Base-by-base conservation (phyloP, 2,113 vertebrate genomes). In the Speoplatyrhinus poulsoni region DNA sequence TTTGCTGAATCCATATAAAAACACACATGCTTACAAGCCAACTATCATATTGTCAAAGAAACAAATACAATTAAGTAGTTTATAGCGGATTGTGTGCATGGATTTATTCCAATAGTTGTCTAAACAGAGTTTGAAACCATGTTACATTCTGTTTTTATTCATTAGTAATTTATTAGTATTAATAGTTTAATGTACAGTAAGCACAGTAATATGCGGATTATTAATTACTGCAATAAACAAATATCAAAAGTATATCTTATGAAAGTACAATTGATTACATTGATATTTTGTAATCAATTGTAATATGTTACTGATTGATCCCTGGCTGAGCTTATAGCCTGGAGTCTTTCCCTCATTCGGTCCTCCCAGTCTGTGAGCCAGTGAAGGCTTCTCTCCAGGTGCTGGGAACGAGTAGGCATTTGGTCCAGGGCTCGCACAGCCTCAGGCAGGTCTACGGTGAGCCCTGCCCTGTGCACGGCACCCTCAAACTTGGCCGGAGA, bases 401-500 rank as follows among this genome's bases (percentile, higher is more conserved):
- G 60, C 15, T 76, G 69, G 62, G 55, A 96, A 10, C 91, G 91
- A 0, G 91, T 93, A 13, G 93, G 76, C 87, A 93, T 92, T 1
- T 1, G 19, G 47, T 89, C 90, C 80, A 99, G 68, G 0, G 81
- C 89, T 13, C 52, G 60, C 70, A 99, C 90, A 0, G 89, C 91
- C 0, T 85, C 62, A 0, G 95, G 94, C 0, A 89, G 80, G 65
- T 95, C 89, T 0, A 92, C 90, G 62, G 86, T 85, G 77, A 99
- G 87, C 10, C 91, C 89, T 0, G 96, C 96, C 65, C 7, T 92
- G 69, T 90, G 70, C 48, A 96, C 70, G 0, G 91, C 93, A 7
- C 92, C 91, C 15, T 90, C 91, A 78, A 99, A 99, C 85, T 99
- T 98, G 78, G 89, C 95, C 5, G 96, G 90, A 0, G 96, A 98